Evolutionary conservation across 2,888 invertebrate genomes (phyloP), one percentile per base, ranked within the genome.

Genomic region (Girardia tigrina): DNA sequence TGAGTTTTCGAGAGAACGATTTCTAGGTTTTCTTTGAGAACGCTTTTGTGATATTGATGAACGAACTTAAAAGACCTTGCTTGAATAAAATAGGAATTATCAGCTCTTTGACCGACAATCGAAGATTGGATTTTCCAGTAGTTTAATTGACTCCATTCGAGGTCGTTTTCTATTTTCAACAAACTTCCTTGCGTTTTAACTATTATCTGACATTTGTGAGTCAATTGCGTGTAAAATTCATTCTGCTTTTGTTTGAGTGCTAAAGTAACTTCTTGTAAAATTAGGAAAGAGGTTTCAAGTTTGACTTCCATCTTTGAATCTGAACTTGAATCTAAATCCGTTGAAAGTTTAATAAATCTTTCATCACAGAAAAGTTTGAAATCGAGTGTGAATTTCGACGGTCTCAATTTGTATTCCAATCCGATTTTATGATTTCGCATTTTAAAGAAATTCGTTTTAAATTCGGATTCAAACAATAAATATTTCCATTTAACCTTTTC

Each of bases 401-500:
- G 56, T 56, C 56, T n/a, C 16, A 36, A 36, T 12, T 36, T 36
- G 36, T 36, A 36, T 36, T 36, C 12, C 12, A 36, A 36, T 12
- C 36, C 36, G 36, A 16, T 36, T 36, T 16, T 8, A 16, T 36
- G 16, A 16, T 36, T 36, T 36, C 16, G 8, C 8, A 36, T 12
- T 8, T 36, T 36, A 36, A 36, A 16, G 36, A 12, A 2, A 4
- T 56, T 56, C 4, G 36, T 42, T 20, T 20, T 36, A 4, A 73
- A 4, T 73, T 73, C n/a, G 23, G 29, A 36, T 36, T 73, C 73
- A 73, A 73, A 29, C 4, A 29, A 26, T 20, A 73, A 42, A 36
- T 73, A 73, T n/a, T 23, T 29, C 16, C 20, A 42, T 26, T 69
- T 74, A 1, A 74, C 74, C 16, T 56, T 74, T 42, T 74, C 74